Base-by-base conservation (phyloP, 2,797 vertebrate species). In the Dipus sagitta region DNA sequence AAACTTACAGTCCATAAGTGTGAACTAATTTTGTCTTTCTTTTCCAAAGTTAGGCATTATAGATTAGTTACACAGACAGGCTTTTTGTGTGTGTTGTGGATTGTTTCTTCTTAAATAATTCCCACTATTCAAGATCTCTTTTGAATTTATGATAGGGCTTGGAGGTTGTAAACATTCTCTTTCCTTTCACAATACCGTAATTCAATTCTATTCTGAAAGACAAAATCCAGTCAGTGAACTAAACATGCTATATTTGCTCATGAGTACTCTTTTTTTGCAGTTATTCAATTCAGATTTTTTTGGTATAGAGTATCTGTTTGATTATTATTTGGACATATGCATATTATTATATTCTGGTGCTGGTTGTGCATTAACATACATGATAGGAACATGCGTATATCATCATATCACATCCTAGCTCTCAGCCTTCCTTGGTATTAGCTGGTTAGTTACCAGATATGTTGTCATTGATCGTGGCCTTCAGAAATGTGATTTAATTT, bases 91-190 rank as follows among this genome's bases (percentile, higher is more conserved):
- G 28, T n/a, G 83, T 94, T 72, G 23, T 26, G 21, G 8, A 47
- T n/a, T 13, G 77, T 72, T 64, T 78, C 10, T 0, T 74, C 89
- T 92, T 94, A 96, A 92, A 89, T 97, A 94, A 47, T 94, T 30
- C 42, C 86, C 32, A 70, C 62, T 96, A 83, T 83, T 76, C 90
- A 94, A 64, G 87, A 94, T 58, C 17, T 81, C 81, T 92, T 97
- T 96, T 97, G 95, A 94, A 83, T 98, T 97, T 97, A 91, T 82
- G 76, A 58, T 95, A 96, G 64, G 67, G 83, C 90, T 93, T 15
- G 76, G 91, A 92, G 86, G 47, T 97, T 97, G 79, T 92, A 96
- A 94, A 90, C 68, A 93, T 86, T 89, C n/a, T 95, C 6, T 95
- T 97, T 90, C 75, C 76, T 90, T 1, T 0, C 92, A 94, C 87